These are phyloP conservation scores for Anarrhichthys ocellatus DNA, from an alignment of 2,113 vertebrate species.

Conservation along the genomic window DNA sequence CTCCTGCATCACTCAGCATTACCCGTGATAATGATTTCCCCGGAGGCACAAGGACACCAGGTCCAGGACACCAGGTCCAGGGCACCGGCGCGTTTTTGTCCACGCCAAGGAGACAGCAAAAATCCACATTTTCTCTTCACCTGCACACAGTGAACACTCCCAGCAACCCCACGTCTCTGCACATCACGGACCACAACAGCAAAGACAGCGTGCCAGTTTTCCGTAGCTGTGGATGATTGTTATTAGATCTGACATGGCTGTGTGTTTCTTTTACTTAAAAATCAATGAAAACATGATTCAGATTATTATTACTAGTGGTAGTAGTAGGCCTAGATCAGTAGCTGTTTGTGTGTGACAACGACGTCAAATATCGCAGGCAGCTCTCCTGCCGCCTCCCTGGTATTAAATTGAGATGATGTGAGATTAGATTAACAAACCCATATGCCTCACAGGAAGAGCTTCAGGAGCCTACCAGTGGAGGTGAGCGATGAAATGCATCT, in stretches of 20 bases:
- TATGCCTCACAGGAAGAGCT: constrained; percentile 39
- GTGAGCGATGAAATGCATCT: constrained; percentile 53
- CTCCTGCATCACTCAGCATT: constrained; percentile 41
- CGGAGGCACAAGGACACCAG: constrained; percentile 44
- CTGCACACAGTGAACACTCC: neutral
- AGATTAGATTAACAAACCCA: constrained; percentile 54
- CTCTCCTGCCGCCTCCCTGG: constrained; percentile 21
- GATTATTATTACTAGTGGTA: neutral
- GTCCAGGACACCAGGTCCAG: constrained; percentile 30
- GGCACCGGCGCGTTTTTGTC: constrained; percentile 39
- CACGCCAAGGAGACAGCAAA: constrained; percentile 18
- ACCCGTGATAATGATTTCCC: constrained; percentile 71
- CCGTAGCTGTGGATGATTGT: constrained; percentile 18
- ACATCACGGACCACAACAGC: constrained; percentile 6
- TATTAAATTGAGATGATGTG: constrained; percentile 55
- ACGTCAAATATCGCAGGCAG: constrained; percentile 25
- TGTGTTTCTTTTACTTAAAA: neutral
- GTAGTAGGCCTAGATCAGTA: neutral
- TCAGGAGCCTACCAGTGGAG: constrained; percentile 41
- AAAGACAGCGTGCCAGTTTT: constrained; percentile 2
- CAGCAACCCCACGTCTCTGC: constrained; percentile 3
- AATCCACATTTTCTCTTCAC: constrained; percentile 11
- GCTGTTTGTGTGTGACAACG: neutral
- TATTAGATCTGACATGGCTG: constrained; percentile 4
- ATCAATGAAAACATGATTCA: neutral